These are phyloP conservation scores for Lithobius niger DNA, from an alignment of 1,140 invertebrate genomes.

Conservation along the genomic window DNA sequence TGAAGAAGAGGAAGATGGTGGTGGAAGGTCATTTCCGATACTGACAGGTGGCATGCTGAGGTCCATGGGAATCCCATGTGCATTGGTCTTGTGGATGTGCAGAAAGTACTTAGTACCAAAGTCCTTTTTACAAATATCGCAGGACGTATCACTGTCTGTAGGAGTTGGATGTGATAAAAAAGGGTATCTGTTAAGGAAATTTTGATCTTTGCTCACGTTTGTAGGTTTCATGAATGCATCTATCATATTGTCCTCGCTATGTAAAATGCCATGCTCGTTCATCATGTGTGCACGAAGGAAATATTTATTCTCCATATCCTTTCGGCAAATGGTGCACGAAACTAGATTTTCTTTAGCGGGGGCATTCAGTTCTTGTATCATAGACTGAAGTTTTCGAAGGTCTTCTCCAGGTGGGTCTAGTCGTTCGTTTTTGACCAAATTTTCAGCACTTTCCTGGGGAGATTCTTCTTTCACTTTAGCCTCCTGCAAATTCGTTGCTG, in stretches of 20 bases:
- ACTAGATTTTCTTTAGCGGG: constrained; percentile 40
- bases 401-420: constrained; percentile 40
- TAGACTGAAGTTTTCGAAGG: constrained; percentile 73
- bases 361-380: constrained; percentile 75
- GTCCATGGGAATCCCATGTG: constrained; percentile 29
- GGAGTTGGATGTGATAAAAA: neutral
- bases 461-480: constrained; percentile 25
- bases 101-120: constrained; percentile 44
- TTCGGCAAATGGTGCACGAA: constrained; percentile 41
- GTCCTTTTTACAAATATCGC: constrained; percentile 44
- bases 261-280: constrained; percentile 41
- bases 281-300: constrained; percentile 43
- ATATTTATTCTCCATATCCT: constrained; percentile 42
- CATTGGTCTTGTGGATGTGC: constrained; percentile 43
- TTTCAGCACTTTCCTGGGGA: neutral
- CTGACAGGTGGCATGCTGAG: constrained; percentile 24
- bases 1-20: constrained; percentile 20
- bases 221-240: neutral
- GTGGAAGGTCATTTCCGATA: constrained; percentile 17
- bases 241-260: constrained; percentile 21
- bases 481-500: constrained; percentile 32
- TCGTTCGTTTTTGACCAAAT: constrained; percentile 16
- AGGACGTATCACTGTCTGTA: constrained; percentile 33
- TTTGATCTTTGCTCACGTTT: constrained; percentile 8
- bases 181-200: neutral